These are phyloP conservation scores for Athalia rosae DNA, from an alignment of 2,888 invertebrate species.

Conservation along the genomic window DNA sequence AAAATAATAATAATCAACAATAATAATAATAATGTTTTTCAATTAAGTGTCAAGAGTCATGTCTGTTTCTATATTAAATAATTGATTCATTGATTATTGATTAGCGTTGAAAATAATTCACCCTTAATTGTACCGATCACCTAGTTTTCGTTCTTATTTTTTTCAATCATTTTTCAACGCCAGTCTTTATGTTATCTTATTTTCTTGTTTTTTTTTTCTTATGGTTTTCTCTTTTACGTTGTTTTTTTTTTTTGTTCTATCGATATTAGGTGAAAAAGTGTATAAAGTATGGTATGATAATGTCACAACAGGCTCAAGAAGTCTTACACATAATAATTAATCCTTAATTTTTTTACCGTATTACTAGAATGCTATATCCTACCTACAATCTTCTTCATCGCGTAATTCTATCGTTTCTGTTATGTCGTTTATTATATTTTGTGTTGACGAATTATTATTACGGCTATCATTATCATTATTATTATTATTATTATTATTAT, in stretches of 20 bases:
- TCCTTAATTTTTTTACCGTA: constrained; percentile 40
- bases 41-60: constrained; percentile 45
- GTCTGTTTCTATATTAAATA: constrained; percentile 40
- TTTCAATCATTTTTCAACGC: constrained; percentile 29
- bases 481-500: too few relatives aligned
- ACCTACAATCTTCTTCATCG: background rate
- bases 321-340: constrained; percentile 33
- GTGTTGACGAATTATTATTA: constrained; percentile 5
- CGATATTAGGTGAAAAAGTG: constrained; percentile 28
- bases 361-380: constrained; percentile 36
- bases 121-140: constrained; percentile 31
- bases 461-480: too few relatives aligned
- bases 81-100: background rate
- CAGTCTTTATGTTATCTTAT: constrained; percentile 40
- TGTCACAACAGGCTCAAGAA: constrained; percentile 8
- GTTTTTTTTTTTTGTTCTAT: too few relatives aligned
- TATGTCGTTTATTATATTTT: constrained; percentile 40
- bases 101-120: constrained; percentile 10
- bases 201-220: too few relatives aligned
- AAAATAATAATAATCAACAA: too few relatives aligned
- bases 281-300: constrained; percentile 40
- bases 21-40: constrained; percentile 30
- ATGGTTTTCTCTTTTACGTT: too few relatives aligned
- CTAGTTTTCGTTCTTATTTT: too few relatives aligned
- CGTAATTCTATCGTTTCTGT: constrained; percentile 35